Base-by-base conservation (phyloP, 2,888 invertebrate genomes). In the Epinotia nisella region DNA sequence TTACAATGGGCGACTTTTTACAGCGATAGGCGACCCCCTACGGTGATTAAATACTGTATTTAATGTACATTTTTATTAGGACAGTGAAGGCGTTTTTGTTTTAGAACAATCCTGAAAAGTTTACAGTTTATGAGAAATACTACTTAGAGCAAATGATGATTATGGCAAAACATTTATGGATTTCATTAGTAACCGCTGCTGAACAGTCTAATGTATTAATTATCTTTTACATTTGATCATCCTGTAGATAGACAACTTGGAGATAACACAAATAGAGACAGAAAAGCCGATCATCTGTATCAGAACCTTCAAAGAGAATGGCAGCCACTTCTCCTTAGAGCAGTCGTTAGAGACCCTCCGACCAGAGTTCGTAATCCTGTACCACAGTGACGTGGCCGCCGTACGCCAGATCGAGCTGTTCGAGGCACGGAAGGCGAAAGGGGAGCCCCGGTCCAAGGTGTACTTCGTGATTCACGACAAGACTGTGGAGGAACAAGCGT, bases 401-500 rank as follows among this genome's bases (percentile, higher is more conserved):
- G 96, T 99, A 10, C 93, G 99, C 29, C 98, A 98, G 88, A 95
- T 99, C 72, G 99, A 99, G 94, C 95, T 98, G 76, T 98, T 95
- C 83, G 97, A 96, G 84, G 95, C 95, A 35, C 94, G 95, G 39
- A 94, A 95, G 75, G 86, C 90, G 58, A 76, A 83, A 0, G 86
- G 89, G 1, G 93, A 94, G 11, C 87, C 94, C 0, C 85, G 91
- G 17, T 86, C 96, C 5, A 96, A 96, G 82, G 96, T 99, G 10
- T 99, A 97, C 88, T 98, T 99, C 82, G 87, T 99, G 64, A 95
- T 99, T 77, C 98, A 99, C 86, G 96, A 96, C 11, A 97, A 97
- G 75, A 99, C 99, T 9, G 98, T 98, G 0, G 99, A 99, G 90
- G 99, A 99, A 88, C 99, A 99, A 91, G 96, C 97, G 2, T 99